Evolutionary conservation across 1,140 invertebrate genomes (phyloP).

Genomic region (Laupala kohalensis): DNA sequence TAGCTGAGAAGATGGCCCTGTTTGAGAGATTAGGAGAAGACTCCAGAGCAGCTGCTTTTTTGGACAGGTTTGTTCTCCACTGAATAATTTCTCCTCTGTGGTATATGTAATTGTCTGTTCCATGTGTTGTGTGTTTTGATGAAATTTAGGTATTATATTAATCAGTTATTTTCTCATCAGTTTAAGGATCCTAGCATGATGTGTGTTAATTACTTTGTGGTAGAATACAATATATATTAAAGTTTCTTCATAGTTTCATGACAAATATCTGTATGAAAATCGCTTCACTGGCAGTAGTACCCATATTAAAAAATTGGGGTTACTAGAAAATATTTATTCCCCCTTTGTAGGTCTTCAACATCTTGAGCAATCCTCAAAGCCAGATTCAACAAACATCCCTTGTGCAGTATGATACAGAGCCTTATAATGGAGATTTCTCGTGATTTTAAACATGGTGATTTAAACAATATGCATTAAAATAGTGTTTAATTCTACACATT

Average conservation of each 20-base stretch:
- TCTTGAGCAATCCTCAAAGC: not conserved
- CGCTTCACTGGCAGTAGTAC: not conserved
- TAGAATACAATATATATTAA: not conserved
- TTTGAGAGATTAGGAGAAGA: conserved; percentile 44
- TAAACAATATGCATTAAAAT: not conserved
- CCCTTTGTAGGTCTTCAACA: not conserved
- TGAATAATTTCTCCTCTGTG: no score
- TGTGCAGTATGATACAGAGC: not conserved
- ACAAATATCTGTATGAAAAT: not conserved
- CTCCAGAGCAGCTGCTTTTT: conserved; percentile 37
- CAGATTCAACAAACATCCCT: not conserved
- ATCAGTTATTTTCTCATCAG: not conserved
- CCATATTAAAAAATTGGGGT: not conserved
- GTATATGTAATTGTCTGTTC: not conserved
- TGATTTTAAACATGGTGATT: not conserved
- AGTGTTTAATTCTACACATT: not conserved
- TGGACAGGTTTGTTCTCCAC: conserved; percentile 34
- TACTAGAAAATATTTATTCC: not conserved
- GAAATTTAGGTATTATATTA: not conserved
- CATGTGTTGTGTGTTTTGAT: not conserved
- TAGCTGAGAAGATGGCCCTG: conserved; percentile 67
- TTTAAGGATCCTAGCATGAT: not conserved
- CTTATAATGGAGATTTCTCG: not conserved
- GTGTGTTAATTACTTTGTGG: not conserved
- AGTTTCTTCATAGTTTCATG: not conserved